A percentile compares a stretch with the other conserved stretches of the same genome.
Evolutionary conservation across 2,888 invertebrate genomes (phyloP).

Genomic region (Norana najaformis): DNA sequence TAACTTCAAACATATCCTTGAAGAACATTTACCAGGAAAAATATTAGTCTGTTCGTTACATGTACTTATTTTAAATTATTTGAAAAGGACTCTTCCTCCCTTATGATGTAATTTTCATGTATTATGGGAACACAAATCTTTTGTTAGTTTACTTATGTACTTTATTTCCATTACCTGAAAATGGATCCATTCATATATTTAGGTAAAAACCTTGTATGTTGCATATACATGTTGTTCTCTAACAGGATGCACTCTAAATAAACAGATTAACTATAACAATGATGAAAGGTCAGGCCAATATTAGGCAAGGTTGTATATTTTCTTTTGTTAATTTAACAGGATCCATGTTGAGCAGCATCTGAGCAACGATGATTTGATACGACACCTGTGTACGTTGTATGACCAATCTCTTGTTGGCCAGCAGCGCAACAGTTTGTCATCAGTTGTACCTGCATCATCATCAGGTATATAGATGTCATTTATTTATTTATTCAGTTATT

Average conservation of each 20-base stretch:
- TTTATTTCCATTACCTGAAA: too few relatives aligned
- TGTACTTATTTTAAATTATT: too few relatives aligned
- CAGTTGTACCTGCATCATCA: not conserved
- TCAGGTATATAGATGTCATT: not conserved
- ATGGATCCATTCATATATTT: too few relatives aligned
- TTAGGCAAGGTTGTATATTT: not conserved
- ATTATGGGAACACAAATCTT: too few relatives aligned
- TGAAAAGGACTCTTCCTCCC: too few relatives aligned
- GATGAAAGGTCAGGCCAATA: not conserved
- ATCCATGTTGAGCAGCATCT: conserved; percentile 62
- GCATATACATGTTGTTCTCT: not conserved
- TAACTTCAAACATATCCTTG: too few relatives aligned
- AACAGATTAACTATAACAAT: not conserved
- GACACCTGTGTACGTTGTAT: conserved; percentile 77
- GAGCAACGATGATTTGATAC: conserved; percentile 75
- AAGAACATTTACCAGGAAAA: too few relatives aligned
- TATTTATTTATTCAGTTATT: not conserved
- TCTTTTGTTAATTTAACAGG: conserved; percentile 47
- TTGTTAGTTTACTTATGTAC: too few relatives aligned
- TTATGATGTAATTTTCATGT: too few relatives aligned
- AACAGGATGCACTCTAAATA: not conserved
- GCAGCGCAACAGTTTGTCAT: not conserved
- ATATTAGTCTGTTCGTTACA: too few relatives aligned
- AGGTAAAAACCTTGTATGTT: too few relatives aligned
- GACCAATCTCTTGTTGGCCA: conserved; percentile 55